Conservation (phyloP, 2,113 vertebrate species). For the Junco hyemalis region DNA sequence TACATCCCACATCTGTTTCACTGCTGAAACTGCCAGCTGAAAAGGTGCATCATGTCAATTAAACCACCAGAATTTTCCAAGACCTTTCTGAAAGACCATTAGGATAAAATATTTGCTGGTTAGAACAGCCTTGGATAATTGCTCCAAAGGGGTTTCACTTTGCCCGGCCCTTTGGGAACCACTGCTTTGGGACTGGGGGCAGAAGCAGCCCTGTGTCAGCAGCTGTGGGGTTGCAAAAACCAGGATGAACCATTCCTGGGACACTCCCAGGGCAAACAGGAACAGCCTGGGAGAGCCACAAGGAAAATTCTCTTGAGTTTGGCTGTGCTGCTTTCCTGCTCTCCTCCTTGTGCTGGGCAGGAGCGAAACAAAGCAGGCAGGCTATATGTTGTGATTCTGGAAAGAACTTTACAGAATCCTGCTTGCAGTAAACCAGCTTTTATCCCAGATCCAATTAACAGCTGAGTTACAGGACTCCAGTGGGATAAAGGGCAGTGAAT, state of each 20-base stretch:
- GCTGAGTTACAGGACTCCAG: slow-evolving; percentile 56
- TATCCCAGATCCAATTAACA: slow-evolving; percentile 73
- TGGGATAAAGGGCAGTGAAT: slow-evolving; percentile 73
- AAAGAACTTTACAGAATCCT: slow-evolving; percentile 10
- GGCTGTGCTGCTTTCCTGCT: not conserved
- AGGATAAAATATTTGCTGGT: not conserved
- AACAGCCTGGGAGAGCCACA: not conserved
- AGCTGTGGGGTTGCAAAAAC: not conserved
- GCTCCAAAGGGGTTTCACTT: not conserved
- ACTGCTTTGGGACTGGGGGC: not conserved
- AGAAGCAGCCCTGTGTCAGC: not conserved
- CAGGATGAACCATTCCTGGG: not conserved
- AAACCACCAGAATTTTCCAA: not conserved
- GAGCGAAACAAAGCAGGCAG: not conserved
- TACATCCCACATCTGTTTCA: not conserved
- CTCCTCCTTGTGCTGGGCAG: not conserved
- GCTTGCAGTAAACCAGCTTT: slow-evolving; percentile 38
- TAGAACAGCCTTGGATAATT: not conserved
- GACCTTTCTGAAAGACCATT: not conserved
- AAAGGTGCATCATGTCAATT: not conserved
- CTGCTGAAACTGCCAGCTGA: not conserved
- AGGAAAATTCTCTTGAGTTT: not conserved
- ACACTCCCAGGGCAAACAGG: not conserved
- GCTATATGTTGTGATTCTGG: not conserved
- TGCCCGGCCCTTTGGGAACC: not conserved